Conservation (phyloP, 2,888 invertebrate species). For the Brenthis hecate region DNA sequence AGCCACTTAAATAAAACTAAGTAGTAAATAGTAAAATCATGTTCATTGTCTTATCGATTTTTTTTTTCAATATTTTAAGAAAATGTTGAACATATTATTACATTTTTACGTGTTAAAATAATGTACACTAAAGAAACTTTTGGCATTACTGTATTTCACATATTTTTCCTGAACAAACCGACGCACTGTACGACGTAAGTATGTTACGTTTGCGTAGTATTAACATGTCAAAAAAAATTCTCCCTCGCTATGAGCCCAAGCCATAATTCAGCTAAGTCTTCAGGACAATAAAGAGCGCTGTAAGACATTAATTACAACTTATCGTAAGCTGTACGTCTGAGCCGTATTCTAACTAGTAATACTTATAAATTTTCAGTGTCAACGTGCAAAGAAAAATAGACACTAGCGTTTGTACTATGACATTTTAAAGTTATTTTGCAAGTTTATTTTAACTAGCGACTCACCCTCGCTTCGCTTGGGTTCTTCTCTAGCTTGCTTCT, state of each 20-base stretch:
- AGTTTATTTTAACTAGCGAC: too few relatives aligned
- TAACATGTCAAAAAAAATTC: slow-evolving; percentile 26
- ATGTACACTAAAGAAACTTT: too few relatives aligned
- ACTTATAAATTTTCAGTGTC: neutral
- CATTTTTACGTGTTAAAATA: too few relatives aligned
- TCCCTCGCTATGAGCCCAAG: slow-evolving; percentile 6
- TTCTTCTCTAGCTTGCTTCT: too few relatives aligned
- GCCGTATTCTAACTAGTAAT: slow-evolving; percentile 41
- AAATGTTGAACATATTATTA: too few relatives aligned
- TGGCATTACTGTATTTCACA: neutral
- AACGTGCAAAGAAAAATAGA: neutral
- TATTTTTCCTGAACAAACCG: neutral
- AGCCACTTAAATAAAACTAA: too few relatives aligned
- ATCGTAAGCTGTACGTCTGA: slow-evolving; percentile 55
- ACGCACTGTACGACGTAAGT: neutral
- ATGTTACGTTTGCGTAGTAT: slow-evolving; percentile 11
- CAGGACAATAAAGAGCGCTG: slow-evolving; percentile 66
- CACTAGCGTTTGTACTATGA: too few relatives aligned
- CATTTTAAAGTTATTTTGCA: too few relatives aligned
- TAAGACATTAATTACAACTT: slow-evolving; percentile 70
- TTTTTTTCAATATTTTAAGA: too few relatives aligned
- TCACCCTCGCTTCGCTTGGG: too few relatives aligned
- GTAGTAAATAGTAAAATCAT: too few relatives aligned
- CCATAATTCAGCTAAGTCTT: slow-evolving; percentile 22
- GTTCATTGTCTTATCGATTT: too few relatives aligned